These are phyloP conservation scores for Xiphophorus hellerii DNA, from an alignment of 2,113 vertebrate genomes.

Conservation along the genomic window DNA sequence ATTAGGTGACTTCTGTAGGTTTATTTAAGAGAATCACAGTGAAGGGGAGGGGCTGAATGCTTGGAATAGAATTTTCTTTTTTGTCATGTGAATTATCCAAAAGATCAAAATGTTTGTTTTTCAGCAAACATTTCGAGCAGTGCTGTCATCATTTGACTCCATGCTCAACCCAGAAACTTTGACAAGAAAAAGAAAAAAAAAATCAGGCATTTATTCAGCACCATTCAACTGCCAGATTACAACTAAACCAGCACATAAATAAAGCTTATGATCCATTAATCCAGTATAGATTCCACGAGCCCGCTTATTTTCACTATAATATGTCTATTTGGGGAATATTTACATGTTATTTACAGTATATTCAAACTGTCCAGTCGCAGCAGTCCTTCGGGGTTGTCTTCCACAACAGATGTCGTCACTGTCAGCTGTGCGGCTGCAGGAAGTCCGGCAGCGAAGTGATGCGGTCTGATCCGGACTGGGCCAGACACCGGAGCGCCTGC, in stretches of 20 bases:
- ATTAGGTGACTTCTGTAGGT: neutral
- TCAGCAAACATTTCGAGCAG: too few species aligned
- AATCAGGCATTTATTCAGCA: too few species aligned
- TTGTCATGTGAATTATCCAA: too few species aligned
- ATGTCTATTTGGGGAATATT: slow-evolving; percentile 14
- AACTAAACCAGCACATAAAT: neutral
- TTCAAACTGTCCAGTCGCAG: slow-evolving; percentile 5
- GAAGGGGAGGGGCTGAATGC: too few species aligned
- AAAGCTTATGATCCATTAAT: neutral
- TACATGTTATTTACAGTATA: slow-evolving; percentile 36
- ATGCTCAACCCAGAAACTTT: too few species aligned
- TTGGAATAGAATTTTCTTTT: too few species aligned
- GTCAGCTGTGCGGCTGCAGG: slow-evolving; percentile 82
- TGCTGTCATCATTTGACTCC: too few species aligned
- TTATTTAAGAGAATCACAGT: neutral
- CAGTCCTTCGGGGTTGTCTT: slow-evolving; percentile 10
- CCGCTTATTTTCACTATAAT: neutral
- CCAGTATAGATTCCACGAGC: too few species aligned
- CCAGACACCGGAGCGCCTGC: slow-evolving; percentile 87
- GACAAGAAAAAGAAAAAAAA: too few species aligned
- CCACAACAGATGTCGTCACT: slow-evolving; percentile 8
- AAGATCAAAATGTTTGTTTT: too few species aligned
- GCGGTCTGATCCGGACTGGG: slow-evolving; percentile 82
- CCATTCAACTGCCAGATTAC: neutral
- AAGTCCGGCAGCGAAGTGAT: slow-evolving; percentile 87